Conservation (phyloP, 2,888 invertebrate species). For the Stenchaetothrips biformis region DNA sequence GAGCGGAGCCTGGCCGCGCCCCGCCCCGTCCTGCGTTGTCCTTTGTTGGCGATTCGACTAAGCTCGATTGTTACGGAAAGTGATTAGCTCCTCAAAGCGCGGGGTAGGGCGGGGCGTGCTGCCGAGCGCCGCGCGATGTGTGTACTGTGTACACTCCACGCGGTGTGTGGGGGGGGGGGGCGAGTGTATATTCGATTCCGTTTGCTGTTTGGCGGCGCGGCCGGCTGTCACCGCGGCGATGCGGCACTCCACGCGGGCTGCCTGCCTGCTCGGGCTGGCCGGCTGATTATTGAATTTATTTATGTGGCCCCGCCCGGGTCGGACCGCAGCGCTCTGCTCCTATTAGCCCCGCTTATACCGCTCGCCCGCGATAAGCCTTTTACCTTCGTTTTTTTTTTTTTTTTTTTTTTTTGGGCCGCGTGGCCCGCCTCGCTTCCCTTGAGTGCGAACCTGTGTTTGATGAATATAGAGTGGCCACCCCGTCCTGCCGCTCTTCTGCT, state of each 20-base stretch:
- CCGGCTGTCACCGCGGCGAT: neutral
- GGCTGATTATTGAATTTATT: neutral
- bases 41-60: neutral
- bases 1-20: neutral
- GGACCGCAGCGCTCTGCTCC: neutral
- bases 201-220: neutral
- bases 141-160: neutral
- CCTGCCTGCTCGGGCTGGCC: neutral
- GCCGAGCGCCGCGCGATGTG: neutral
- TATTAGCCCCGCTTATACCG: neutral
- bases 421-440: neutral
- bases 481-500: no score
- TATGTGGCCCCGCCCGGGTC: neutral
- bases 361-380: neutral
- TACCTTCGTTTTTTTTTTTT: neutral
- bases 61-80: neutral
- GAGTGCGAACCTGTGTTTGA: constrained; percentile 1
- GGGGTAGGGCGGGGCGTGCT: neutral
- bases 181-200: neutral
- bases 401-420: neutral
- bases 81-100: constrained; percentile 5
- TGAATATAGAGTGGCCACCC: neutral
- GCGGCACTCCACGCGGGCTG: neutral
- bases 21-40: neutral
- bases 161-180: neutral